These are phyloP conservation scores for Danaus chrysippus DNA, from an alignment of 2,888 invertebrate genomes.

Conservation along the genomic window DNA sequence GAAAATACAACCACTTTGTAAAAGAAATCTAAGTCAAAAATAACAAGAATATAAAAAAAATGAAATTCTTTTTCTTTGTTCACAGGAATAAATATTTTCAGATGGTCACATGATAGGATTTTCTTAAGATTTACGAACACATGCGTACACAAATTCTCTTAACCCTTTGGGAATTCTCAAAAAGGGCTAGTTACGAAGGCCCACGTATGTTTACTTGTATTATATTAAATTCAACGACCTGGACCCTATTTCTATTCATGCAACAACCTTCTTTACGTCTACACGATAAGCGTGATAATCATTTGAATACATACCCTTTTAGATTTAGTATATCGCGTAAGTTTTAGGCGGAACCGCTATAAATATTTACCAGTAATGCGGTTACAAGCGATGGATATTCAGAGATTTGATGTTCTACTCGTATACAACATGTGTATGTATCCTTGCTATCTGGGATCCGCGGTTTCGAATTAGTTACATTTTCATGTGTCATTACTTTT, in stretches of 20 bases:
- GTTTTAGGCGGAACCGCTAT: conserved; percentile 35
- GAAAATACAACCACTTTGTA: too few relatives aligned
- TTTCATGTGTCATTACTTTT: too few relatives aligned
- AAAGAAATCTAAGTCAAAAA: background rate
- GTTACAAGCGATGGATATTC: conserved; percentile 33
- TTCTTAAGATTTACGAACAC: conserved; percentile 42
- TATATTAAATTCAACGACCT: conserved; percentile 9
- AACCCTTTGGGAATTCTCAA: conserved; percentile 36
- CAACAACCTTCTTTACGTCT: conserved; percentile 15
- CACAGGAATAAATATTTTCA: conserved; percentile 18
- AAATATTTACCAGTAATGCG: conserved; percentile 44
- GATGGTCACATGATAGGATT: conserved; percentile 29
- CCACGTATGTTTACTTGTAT: conserved; percentile 33
- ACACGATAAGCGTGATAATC: conserved; percentile 12
- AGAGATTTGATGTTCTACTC: conserved; percentile 32
- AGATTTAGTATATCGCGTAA: conserved; percentile 25
- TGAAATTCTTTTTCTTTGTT: conserved; percentile 9
- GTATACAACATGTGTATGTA: too few relatives aligned
- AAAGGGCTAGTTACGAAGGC: conserved; percentile 36
- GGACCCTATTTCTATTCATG: conserved; percentile 7
- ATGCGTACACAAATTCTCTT: conserved; percentile 38
- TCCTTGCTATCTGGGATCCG: too few relatives aligned
- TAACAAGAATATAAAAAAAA: too few relatives aligned
- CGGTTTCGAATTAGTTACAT: too few relatives aligned
- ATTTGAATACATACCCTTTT: conserved; percentile 16